Base-by-base conservation (phyloP, 1,140 invertebrate genomes). In the Pomacea maculata region DNA sequence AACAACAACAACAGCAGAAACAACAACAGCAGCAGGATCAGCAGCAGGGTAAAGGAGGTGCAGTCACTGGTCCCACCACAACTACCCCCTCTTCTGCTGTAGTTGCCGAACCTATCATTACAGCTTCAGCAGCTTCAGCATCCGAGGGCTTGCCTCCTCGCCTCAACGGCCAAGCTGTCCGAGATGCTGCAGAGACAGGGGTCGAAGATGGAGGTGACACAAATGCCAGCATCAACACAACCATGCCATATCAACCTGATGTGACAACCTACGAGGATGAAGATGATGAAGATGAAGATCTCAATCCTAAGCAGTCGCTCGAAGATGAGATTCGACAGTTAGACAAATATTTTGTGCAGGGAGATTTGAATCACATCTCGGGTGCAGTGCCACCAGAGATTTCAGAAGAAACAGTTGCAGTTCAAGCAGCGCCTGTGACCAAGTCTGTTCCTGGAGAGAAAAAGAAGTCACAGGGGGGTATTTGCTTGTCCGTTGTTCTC, bases 241-340 rank as follows among this genome's bases (percentile, higher is more conserved):
- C 80, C 14, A 78, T 84, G 25, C 70, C 83, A n/a, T 89, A 89
- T 78, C 83, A 88, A 55, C 88, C 88, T 54, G 84, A 89, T 65
- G 64, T 77, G 17, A 88, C 86, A 17, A 65, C 83, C 7, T 83
- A 85, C n/a, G 84, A 86, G 21, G 82, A 83, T 65, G 78, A 82
- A 21, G 85, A 85, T 29, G 83, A 86, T 11, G 83, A 86, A n/a
- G 79, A 84, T 12, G 85, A 25, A 25, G 25, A 84, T 14, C 79
- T 77, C 68, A 77, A 79, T 21, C 70, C 84, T 3, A 86, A 86
- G 57, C 64, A 82, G 10, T 84, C 83, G n/a, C 79, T 89, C 55
- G 88, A 89, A 73, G 88, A 89, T 25, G 86, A 89, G 81, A 85
- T 89, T 45, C 85, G 83, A 73, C 83, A 86, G 67, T 80, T 89